Base-by-base conservation (phyloP, 1,140 invertebrate species). In the Oncopeltus fasciatus region DNA sequence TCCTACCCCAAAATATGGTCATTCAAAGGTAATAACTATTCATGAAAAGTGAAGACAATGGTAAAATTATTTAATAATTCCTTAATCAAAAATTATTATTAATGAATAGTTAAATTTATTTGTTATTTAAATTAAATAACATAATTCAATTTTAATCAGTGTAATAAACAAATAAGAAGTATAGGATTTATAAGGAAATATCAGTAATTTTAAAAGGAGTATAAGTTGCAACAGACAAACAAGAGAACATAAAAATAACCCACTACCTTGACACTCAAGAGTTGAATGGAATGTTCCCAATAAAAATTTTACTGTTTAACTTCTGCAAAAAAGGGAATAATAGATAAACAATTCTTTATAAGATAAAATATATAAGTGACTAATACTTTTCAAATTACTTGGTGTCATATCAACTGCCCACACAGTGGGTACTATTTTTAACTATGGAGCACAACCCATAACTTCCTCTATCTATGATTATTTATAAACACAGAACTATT, bases 391-490 rank as follows among this genome's bases (percentile, higher is more conserved):
- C 20, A 53, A 53, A 53, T 53, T 53, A 53, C 16, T 53, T 24
- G 24, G 49, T 53, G 49, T 53, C 49, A 53, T 24, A 53, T 53
- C 49, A 53, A 53, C 49, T 53, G 24, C 49, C 49, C 49, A 53
- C 49, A 53, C 49, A 53, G 49, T 53, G 49, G 16, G 20, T 53
- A 24, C 49, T 53, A 53, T 53, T 53, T 53, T 53, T 53, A 53
- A 53, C 49, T 53, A 24, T 53, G 12, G 49, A 53, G 49, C 49
- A 53, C 49, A 53, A 53, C 49, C 49, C 49, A 53, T 53, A 24
- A 53, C 49, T 53, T 53, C 49, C 49, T 53, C 49, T 53, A 53
- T 53, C 49, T 53, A 53, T 53, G 49, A 53, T 53, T 53, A 53
- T 53, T 53, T 53, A 53, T 53, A 53, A 53, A 53, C 49, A 8